These are phyloP conservation scores for Amia ocellicauda DNA, from an alignment of 2,113 vertebrate genomes.

Conservation along the genomic window DNA sequence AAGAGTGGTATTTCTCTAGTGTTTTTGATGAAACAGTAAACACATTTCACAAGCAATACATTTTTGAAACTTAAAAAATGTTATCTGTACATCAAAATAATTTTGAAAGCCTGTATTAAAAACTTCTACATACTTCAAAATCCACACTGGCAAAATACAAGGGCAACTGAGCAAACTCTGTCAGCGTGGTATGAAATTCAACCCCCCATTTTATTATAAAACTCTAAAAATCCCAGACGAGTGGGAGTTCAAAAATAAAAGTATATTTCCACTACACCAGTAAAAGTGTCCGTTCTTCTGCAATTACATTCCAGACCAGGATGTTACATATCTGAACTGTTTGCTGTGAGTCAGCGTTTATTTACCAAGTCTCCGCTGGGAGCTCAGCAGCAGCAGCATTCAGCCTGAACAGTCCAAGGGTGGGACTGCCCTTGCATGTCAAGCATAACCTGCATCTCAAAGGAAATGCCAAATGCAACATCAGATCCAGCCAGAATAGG, in stretches of 20 bases:
- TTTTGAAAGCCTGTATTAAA: too few relatives aligned
- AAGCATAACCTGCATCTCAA: conserved; percentile 61
- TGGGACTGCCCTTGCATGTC: conserved; percentile 59
- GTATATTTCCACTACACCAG: conserved; percentile 8
- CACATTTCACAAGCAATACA: too few relatives aligned
- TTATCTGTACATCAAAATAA: too few relatives aligned
- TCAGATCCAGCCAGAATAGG: conserved; percentile 52
- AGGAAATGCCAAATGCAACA: conserved; percentile 73
- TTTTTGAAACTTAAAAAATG: too few relatives aligned
- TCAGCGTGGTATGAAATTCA: not conserved
- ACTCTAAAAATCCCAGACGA: not conserved
- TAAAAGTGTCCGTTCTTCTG: conserved; percentile 15
- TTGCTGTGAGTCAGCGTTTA: conserved; percentile 49
- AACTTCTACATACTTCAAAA: too few relatives aligned
- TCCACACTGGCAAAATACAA: too few relatives aligned
- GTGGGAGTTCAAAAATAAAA: not conserved
- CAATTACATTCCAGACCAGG: not conserved
- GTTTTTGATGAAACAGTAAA: too few relatives aligned
- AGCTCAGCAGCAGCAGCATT: not conserved
- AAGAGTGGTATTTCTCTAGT: too few relatives aligned
- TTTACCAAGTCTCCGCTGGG: conserved; percentile 40
- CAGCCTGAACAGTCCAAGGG: conserved; percentile 33
- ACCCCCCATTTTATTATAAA: not conserved
- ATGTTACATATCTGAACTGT: not conserved
- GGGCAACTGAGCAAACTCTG: not conserved